These are phyloP conservation scores for Acanthococcus lagerstroemiae DNA, from an alignment of 2,888 invertebrate species.

Conservation along the genomic window DNA sequence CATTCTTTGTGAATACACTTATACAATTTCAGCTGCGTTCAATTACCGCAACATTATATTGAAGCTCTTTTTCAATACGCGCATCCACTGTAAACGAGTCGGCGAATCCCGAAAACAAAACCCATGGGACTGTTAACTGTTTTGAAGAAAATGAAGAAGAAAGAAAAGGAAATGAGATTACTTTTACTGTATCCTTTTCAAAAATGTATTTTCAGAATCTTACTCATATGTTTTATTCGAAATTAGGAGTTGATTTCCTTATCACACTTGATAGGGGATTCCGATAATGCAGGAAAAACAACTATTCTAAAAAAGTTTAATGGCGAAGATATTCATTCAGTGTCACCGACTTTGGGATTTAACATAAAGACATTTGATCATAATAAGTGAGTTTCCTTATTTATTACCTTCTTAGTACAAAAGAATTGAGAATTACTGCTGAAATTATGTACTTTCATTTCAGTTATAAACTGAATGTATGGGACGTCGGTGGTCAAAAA, in stretches of 20 bases:
- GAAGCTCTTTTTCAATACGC: too few relatives aligned
- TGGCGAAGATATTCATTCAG: constrained; percentile 91
- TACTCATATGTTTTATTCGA: too few relatives aligned
- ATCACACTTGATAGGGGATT: constrained; percentile 54
- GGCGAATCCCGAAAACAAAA: too few relatives aligned
- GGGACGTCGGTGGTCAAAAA: constrained; percentile 99
- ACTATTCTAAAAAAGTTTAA: constrained; percentile 95
- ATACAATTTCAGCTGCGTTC: too few relatives aligned
- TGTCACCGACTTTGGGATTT: constrained; percentile 96
- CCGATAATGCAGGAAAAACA: constrained; percentile 99
- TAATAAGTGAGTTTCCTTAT: constrained; percentile 54
- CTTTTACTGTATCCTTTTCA: constrained; percentile 84
- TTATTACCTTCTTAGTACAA: too few relatives aligned
- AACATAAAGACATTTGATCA: constrained; percentile 97
- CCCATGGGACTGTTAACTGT: constrained; percentile 97
- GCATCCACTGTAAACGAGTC: too few relatives aligned
- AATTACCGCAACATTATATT: too few relatives aligned
- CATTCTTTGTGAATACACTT: too few relatives aligned
- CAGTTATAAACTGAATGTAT: constrained; percentile 82
- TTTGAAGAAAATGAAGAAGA: constrained; percentile 91
- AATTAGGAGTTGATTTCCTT: too few relatives aligned
- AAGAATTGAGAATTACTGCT: background rate
- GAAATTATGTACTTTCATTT: constrained; percentile 33
- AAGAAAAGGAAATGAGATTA: constrained; percentile 96
- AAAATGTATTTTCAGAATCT: too few relatives aligned